Percentiles rank a stretch among this genome's conserved stretches.
phyloP scores from a whole-genome alignment of 2,113 vertebrate species.

The Dolichotis patagonum region DNA sequence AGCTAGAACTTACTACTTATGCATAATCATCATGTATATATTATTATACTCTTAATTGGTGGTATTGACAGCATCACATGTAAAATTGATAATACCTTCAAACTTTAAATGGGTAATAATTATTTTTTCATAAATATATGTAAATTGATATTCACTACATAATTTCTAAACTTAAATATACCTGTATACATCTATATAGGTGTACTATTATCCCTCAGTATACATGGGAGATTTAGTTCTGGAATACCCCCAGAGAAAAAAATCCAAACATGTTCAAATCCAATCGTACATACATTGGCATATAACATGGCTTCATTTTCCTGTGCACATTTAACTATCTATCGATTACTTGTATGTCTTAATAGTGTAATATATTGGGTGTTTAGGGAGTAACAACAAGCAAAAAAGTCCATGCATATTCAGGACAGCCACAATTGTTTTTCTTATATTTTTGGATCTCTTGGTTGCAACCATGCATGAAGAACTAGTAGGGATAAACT shows the following conservation, averaged over 20 bases:
- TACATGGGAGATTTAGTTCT: background rate
- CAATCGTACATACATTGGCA: background rate
- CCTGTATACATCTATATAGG: background rate
- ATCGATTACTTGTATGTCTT: background rate
- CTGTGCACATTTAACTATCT: background rate
- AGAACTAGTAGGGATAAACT: background rate
- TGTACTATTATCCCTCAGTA: background rate
- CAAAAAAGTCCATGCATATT: background rate
- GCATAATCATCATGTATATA: background rate
- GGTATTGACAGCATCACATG: background rate
- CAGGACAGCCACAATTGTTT: background rate
- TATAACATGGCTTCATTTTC: background rate
- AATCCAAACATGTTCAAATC: background rate
- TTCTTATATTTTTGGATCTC: background rate
- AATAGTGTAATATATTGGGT: background rate
- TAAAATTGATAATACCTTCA: background rate
- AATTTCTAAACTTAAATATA: background rate
- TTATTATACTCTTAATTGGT: background rate
- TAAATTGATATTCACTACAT: background rate
- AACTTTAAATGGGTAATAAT: background rate
- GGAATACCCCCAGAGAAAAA: background rate
- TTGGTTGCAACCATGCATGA: background rate
- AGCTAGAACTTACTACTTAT: background rate
- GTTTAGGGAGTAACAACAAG: background rate
- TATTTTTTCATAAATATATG: background rate